Base-by-base conservation (phyloP, 2,113 vertebrate genomes). In the Toxostoma redivivum region DNA sequence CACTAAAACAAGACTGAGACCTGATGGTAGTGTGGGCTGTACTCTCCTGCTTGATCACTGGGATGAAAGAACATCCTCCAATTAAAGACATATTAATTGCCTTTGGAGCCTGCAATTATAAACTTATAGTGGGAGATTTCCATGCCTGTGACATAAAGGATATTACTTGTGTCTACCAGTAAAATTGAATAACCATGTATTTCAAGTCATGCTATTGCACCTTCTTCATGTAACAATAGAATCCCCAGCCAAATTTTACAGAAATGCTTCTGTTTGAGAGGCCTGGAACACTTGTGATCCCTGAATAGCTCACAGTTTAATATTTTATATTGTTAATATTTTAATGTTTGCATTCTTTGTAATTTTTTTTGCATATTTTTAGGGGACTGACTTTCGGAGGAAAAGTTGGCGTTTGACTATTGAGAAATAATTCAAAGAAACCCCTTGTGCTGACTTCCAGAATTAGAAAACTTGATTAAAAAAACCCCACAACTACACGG, bases 401-500 rank as follows among this genome's bases (percentile, higher is more conserved):
- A 85, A 72, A 66, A 42, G 10, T 0, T 81, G 37, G 2, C 2
- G 0, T 21, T 67, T 82, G 42, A n/a, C n/a, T 50, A 9, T 40
- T 35, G 22, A 87, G 15, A 21, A 31, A 7, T 57, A 82, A 20
- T 13, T 38, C 16, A 56, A 85, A 65, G 28, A 84, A 60, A n/a
- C 2, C 3, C 11, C 35, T 65, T 73, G 12, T 57, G 24, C 16
- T 40, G 47, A 50, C 20, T 74, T 81, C 25, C 38, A 53, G 58
- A 81, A 40, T 51, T 57, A 11, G 28, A 27, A 57, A 37, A 16
- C 3, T 61, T 81, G 20, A 51, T 53, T 5, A 61, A 80, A 62
- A 61, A 57, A 33, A 0, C 0, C 0, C 0, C 4, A 20, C 5
- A 25, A 35, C 6, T 84, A 1, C 22, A 44, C 57, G 86, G 76